A percentile compares a stretch with the other conserved stretches of the same genome.
Evolutionary conservation across 2,888 invertebrate species (phyloP).

Genomic region (Coelinius sp.): DNA sequence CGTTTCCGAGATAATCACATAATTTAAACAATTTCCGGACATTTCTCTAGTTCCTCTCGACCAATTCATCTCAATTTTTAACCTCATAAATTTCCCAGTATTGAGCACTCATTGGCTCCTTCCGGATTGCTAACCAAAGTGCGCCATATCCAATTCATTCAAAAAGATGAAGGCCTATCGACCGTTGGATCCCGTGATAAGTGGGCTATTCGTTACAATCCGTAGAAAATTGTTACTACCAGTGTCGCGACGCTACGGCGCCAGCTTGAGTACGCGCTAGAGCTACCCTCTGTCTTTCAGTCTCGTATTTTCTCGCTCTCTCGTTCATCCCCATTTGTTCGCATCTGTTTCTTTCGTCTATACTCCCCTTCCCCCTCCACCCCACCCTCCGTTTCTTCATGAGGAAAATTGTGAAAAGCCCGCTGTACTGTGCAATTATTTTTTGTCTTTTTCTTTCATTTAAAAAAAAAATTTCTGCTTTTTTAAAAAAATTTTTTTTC

Average conservation of each 20-base stretch:
- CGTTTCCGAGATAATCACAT: no score
- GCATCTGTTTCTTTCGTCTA: constrained; percentile 22
- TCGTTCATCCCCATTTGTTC: neutral
- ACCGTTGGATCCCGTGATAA: constrained; percentile 22
- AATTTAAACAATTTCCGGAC: neutral
- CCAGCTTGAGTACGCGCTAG: constrained; percentile 34
- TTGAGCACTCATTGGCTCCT: constrained; percentile 11
- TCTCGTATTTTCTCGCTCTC: neutral
- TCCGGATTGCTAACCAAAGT: constrained; percentile 7
- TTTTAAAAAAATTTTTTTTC: no score
- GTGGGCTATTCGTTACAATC: constrained; percentile 27
- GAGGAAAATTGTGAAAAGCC: constrained; percentile 24
- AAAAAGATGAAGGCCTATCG: constrained; percentile 6
- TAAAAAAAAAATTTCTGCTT: no score
- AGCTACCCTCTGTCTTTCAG: constrained; percentile 17
- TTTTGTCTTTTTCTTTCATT: neutral
- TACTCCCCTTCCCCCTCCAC: neutral
- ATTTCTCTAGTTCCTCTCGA: neutral
- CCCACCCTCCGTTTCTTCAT: constrained; percentile 4
- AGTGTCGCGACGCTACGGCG: constrained; percentile 50
- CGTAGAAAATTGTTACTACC: constrained; percentile 45
- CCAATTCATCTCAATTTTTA: constrained; percentile 20
- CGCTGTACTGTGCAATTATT: neutral
- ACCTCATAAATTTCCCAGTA: constrained; percentile 14
- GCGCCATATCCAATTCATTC: constrained; percentile 1